Evolutionary conservation across 2,797 vertebrate genomes (phyloP), one percentile per base, ranked within the genome.

Genomic region (Lithobates sylvaticus): DNA sequence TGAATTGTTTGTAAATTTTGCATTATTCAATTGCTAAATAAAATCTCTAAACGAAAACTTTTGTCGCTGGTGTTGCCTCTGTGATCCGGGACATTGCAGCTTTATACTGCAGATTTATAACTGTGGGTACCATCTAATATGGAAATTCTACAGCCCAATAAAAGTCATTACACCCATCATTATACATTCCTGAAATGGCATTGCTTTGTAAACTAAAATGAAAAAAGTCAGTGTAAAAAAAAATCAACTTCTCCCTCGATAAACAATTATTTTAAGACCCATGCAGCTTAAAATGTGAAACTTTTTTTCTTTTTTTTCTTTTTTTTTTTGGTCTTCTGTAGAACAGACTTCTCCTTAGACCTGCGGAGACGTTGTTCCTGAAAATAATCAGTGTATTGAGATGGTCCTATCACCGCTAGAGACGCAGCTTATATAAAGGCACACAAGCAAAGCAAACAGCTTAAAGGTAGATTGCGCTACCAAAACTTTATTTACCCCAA

Each of bases 401-500:
- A 44, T 82, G 23, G 27, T 67, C n/a, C 65, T 67, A 67, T 26
- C 50, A 73, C 54, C 42, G 16, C 16, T 23, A 82, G 70, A 74
- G 69, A 81, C 70, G 42, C 47, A 82, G 80, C 54, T 73, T 65
- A 73, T 71, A 73, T 64, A 65, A 29, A 71, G 70, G 74, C 72
- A 82, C 72, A 29, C 72, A 74, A 74, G 47, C 34, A 64, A 34
- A 61, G 34, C 26, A 81, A 73, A 81, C 79, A 81, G 69, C 79
- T 72, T 64, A 39, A 34, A 73, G 69, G 70, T 65, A 74, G 18
- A 73, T 44, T 44, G 79, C 65, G 36, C 61, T 73, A 82, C 70
- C 54, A 82, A 54, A 76, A 68, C 72, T 39, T 47, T 67, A 83
- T 83, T 83, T 76, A 76, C 64, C 36, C 42, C 81, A 75, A 50